Evolutionary conservation across 2,113 vertebrate species (phyloP).

Genomic region (Buteo buteo): DNA sequence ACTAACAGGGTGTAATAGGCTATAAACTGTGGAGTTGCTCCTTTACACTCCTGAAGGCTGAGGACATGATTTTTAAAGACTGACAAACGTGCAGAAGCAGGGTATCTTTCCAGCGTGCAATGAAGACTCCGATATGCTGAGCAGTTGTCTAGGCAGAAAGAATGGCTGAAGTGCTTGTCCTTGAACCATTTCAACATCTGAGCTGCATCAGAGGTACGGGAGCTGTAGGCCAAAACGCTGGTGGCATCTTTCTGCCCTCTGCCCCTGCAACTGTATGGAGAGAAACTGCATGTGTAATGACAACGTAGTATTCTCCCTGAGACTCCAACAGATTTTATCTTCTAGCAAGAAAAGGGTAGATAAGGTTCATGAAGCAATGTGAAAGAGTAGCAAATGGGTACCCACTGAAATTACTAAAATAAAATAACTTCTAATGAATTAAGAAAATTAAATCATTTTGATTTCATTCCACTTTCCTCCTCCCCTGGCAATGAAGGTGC

Average conservation of each 20-base stretch:
- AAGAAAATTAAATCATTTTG: neutral
- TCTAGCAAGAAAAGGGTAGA: neutral
- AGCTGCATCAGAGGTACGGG: neutral
- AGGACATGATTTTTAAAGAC: neutral
- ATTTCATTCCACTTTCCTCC: neutral
- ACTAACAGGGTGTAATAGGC: neutral
- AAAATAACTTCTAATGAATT: neutral
- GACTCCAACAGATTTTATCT: neutral
- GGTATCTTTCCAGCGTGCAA: neutral
- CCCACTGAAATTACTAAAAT: neutral
- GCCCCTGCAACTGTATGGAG: too few species aligned
- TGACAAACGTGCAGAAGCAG: neutral
- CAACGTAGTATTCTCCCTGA: neutral
- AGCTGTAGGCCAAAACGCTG: neutral
- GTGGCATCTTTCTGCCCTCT: neutral
- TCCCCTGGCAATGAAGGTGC: fast-evolving
- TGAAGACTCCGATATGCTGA: neutral
- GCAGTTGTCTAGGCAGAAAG: neutral
- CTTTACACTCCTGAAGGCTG: neutral
- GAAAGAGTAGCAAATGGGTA: neutral
- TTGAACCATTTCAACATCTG: neutral
- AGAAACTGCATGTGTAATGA: neutral
- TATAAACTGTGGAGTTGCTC: neutral
- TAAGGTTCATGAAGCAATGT: neutral
- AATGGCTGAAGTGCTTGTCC: neutral